Evolutionary conservation across 2,797 vertebrate genomes (phyloP), one percentile per base, ranked within the genome.

Genomic region (Gobionotothen gibberifrons): DNA sequence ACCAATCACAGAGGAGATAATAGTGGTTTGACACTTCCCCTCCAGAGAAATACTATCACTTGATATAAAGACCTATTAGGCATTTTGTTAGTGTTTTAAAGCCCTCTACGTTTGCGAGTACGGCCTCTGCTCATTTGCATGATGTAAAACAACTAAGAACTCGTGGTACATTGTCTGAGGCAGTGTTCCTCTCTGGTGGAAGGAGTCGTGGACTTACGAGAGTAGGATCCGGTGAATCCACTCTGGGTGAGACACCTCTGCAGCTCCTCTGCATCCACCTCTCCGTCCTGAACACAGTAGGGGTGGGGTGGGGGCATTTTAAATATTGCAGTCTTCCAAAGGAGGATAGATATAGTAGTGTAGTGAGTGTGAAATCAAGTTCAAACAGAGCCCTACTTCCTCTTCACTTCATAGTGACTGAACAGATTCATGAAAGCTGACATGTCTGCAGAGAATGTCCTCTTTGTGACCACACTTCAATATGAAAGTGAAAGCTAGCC

Each of bases 221-320:
- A 80, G 59, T 95, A 97, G 78, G 81, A 92, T 76, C 96, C 96
- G n/a, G 91, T 94, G 87, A 98, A 95, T 52, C 95, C 96, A 19
- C 95, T 89, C 88, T 97, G 94, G 13, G 96, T 96, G 87, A 98
- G 93, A 87, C 95, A 97, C 79, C 92, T 94, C 92, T 97, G 96
- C 51, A 98, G 95, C 72, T 97, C 97, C 71, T 97, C 94, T 0
- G 96, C 96, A 77, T 96, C 96, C 12, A 96, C 88, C 90, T 98
- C 96, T 2, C 96, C 96, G 53, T 96, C 95, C 96, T 96, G 84
- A 8, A 68, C 15, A 59, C 46, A 81, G 16, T 26, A 59, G 48
- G 0, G 17, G 76, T 26, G 7, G 2, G 26, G 26, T 4, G 4
- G 2, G 21, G 4, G 32, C 8, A 7, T 36, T 26, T 19, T 7